Evolutionary conservation across 2,797 vertebrate genomes (phyloP).

Genomic region (Margarornis squamiger): DNA sequence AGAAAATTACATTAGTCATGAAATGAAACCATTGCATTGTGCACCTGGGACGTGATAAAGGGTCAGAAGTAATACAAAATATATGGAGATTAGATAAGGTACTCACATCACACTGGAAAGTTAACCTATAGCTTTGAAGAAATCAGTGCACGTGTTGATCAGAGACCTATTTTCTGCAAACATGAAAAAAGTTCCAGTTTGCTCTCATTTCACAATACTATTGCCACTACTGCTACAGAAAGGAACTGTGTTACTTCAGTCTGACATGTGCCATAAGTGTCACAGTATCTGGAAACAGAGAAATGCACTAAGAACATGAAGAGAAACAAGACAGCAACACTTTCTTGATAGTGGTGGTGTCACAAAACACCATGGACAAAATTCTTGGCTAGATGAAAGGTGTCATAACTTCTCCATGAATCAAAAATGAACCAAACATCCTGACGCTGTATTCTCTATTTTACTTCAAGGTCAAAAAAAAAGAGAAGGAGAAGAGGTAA

Average conservation of each 20-base stretch:
- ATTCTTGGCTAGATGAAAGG: not conserved
- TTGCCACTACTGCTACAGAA: not conserved
- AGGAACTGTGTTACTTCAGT: not conserved
- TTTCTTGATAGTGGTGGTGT: not conserved
- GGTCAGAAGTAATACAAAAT: not conserved
- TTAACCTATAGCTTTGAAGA: conserved; percentile 34
- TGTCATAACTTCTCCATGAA: not conserved
- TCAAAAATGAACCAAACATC: not conserved
- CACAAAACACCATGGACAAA: not conserved
- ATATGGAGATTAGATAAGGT: not conserved
- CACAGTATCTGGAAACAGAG: not conserved
- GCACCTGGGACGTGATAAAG: not conserved
- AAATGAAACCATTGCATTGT: not conserved
- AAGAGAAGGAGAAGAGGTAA: not conserved
- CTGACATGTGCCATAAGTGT: not conserved
- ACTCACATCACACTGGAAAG: not conserved
- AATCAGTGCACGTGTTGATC: not conserved
- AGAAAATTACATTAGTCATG: conserved; percentile 6
- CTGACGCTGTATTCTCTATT: not conserved
- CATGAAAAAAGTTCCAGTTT: not conserved
- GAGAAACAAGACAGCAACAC: not conserved
- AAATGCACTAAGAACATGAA: not conserved
- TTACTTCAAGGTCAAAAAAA: not conserved
- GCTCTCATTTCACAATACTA: not conserved
- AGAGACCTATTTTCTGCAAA: conserved; percentile 21